phyloP scores from a whole-genome alignment of 2,797 vertebrate genomes.

The Cygnus olor region DNA sequence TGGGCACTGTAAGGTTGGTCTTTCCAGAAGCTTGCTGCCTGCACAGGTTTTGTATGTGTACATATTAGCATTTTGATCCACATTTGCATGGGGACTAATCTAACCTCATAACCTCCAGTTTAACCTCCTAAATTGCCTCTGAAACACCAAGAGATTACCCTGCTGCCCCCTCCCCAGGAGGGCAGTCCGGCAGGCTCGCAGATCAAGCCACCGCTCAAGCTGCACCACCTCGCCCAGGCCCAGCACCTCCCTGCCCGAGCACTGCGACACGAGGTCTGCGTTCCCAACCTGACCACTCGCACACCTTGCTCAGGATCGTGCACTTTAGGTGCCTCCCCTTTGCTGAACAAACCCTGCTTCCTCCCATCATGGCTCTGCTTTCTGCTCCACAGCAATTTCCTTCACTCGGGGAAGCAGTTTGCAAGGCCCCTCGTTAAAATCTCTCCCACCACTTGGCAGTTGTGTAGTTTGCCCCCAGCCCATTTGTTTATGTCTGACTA shows the following conservation, averaged over 20 bases:
- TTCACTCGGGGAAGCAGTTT: not conserved
- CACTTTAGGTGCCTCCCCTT: not conserved
- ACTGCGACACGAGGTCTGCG: fast-evolving
- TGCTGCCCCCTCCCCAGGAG: not conserved
- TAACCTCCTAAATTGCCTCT: not conserved
- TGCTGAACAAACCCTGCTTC: not conserved
- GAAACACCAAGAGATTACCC: not conserved
- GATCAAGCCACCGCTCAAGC: not conserved
- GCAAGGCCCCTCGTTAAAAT: not conserved
- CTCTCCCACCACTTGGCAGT: not conserved
- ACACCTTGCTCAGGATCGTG: not conserved
- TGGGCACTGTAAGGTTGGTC: not conserved
- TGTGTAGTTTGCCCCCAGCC: not conserved
- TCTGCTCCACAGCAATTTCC: not conserved
- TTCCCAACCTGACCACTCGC: not conserved
- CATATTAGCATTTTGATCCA: not conserved
- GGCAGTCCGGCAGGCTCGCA: not conserved
- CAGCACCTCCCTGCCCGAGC: not conserved
- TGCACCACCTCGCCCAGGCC: not conserved
- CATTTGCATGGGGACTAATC: not conserved
- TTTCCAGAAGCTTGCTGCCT: not conserved
- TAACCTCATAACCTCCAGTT: not conserved
- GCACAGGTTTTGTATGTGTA: not conserved
- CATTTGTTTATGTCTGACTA: conserved; percentile 29
- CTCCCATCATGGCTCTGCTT: not conserved